A percentile compares a stretch with the other conserved stretches of the same genome.
These are phyloP conservation scores for Neosilurus mollespiculum DNA, from an alignment of 2,797 vertebrate species.

Conservation along the genomic window DNA sequence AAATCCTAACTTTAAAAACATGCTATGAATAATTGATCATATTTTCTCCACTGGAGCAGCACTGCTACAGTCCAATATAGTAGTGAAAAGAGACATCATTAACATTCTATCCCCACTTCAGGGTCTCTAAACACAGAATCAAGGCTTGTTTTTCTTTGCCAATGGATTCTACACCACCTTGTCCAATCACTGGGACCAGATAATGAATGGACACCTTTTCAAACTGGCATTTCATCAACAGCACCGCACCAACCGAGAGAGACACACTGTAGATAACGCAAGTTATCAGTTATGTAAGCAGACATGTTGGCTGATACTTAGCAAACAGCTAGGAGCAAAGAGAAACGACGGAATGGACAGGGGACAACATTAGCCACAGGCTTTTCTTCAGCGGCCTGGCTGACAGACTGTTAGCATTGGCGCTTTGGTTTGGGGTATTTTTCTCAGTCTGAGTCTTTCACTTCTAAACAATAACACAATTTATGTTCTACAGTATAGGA, in stretches of 20 bases:
- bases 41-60: not conserved
- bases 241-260: not conserved
- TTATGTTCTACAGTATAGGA: not conserved
- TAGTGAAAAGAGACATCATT: conserved; percentile 28
- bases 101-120: conserved; percentile 15
- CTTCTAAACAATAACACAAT: conserved; percentile 1
- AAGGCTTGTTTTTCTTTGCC: conserved; percentile 2
- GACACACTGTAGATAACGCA: not conserved
- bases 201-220: not conserved
- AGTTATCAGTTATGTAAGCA: conserved; percentile 3
- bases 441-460: not conserved
- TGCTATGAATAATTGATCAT: not conserved
- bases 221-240: conserved; percentile 12
- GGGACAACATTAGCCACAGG: conserved; percentile 42
- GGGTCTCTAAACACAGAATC: conserved; percentile 13
- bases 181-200: conserved; percentile 10
- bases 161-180: conserved; percentile 24
- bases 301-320: conserved; percentile 36
- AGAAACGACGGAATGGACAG: conserved; percentile 12
- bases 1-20: not conserved
- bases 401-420: conserved; percentile 5
- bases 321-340: conserved; percentile 35
- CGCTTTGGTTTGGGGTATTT: conserved; percentile 16
- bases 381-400: conserved; percentile 22
- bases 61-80: not conserved